Conservation (phyloP, 2,797 vertebrate genomes). For the Paedocypris micromegethes region DNA sequence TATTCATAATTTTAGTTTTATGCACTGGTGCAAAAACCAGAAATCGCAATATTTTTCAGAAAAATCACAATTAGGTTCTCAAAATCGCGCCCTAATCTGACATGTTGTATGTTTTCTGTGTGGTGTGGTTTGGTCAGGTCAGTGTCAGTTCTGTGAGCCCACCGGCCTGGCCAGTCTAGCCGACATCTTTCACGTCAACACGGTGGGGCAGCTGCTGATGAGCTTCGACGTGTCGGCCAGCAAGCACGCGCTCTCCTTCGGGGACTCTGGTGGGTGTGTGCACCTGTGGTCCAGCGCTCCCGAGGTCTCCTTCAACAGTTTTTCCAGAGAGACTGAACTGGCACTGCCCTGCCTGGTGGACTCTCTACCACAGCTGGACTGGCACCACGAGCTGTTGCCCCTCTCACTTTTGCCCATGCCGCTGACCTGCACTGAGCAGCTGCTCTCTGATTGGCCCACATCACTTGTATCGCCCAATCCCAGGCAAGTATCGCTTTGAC, state of each 20-base stretch:
- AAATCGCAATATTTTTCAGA: no score
- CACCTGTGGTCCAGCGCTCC: conserved; percentile 94
- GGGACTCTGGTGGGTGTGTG: conserved; percentile 90
- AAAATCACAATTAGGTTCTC: no score
- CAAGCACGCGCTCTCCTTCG: conserved; percentile 92
- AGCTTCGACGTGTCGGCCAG: conserved; percentile 93
- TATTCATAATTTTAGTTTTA: no score
- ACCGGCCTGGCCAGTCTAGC: conserved; percentile 90
- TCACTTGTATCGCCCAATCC: conserved; percentile 79
- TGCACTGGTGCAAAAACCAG: no score
- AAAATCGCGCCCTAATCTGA: no score
- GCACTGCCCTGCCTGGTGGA: conserved; percentile 90
- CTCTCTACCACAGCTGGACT: conserved; percentile 88
- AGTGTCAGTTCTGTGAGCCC: conserved; percentile 98
- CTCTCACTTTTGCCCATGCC: conserved; percentile 90
- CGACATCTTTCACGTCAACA: conserved; percentile 93
- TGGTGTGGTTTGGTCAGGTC: conserved; percentile 64
- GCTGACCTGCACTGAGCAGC: conserved; percentile 75
- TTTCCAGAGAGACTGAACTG: conserved; percentile 90
- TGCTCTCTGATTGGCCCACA: conserved; percentile 88
- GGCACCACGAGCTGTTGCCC: conserved; percentile 92
- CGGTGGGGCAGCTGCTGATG: conserved; percentile 92
- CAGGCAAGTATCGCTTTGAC: conserved; percentile 64
- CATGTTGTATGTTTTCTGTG: no score
- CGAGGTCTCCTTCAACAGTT: conserved; percentile 86